A percentile compares a stretch with the other conserved stretches of the same genome.
These are phyloP conservation scores for Spinus olivaceus DNA, from an alignment of 2,797 vertebrate species.

Conservation along the genomic window DNA sequence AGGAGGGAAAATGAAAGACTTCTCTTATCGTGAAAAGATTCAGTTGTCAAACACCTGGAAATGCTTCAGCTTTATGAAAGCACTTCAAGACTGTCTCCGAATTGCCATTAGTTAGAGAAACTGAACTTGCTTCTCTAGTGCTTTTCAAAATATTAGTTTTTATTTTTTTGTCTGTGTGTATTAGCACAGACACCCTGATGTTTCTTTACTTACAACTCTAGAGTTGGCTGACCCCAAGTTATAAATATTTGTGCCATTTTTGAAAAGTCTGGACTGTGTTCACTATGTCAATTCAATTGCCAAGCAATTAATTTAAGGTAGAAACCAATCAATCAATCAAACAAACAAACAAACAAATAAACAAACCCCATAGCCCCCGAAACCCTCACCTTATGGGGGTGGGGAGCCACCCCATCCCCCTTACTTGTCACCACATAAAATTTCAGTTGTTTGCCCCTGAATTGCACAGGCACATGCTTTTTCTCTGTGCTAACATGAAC, in stretches of 20 bases:
- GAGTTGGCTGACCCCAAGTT: neutral
- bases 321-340: neutral
- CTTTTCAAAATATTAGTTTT: neutral
- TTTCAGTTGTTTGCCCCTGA: too few relatives aligned
- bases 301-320: neutral
- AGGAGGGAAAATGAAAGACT: neutral
- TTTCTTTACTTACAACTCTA: neutral
- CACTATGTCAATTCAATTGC: neutral
- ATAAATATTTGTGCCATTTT: neutral
- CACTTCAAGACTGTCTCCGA: neutral
- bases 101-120: neutral
- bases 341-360: neutral
- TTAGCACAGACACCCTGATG: neutral
- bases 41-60: neutral
- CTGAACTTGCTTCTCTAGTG: neutral
- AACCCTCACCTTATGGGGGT: fast-evolving
- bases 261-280: neutral
- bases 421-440: too few relatives aligned
- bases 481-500: neutral
- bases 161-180: neutral
- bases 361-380: fast-evolving
- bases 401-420: neutral
- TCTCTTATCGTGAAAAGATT: neutral
- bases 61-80: neutral
- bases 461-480: too few relatives aligned